A percentile compares a stretch with the other conserved stretches of the same genome.
Evolutionary conservation across 2,113 vertebrate genomes (phyloP).

Genomic region (Podarcis muralis): DNA sequence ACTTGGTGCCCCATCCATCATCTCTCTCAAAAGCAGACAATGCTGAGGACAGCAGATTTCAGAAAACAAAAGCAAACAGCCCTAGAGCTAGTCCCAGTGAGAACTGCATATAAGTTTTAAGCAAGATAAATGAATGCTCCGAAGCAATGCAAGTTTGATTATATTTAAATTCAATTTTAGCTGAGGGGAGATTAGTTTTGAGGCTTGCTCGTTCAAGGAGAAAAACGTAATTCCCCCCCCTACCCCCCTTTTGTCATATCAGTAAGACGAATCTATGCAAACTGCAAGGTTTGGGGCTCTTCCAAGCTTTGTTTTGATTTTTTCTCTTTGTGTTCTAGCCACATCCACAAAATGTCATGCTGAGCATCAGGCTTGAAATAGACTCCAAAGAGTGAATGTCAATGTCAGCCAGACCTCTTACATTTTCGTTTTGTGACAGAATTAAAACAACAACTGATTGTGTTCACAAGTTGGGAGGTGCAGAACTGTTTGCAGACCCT

Average conservation of each 20-base stretch:
- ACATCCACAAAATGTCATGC: not conserved
- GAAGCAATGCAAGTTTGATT: constrained; percentile 44
- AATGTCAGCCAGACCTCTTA: not conserved
- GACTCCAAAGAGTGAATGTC: not conserved
- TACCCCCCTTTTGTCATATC: not conserved
- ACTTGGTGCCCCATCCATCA: not conserved
- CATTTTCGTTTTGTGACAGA: not conserved
- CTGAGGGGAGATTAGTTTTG: constrained; percentile 59
- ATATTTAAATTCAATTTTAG: constrained; percentile 53
- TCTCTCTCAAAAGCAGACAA: not conserved
- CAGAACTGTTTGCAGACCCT: not conserved
- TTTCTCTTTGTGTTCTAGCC: not conserved
- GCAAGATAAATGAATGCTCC: constrained; percentile 50
- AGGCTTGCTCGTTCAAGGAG: constrained; percentile 2
- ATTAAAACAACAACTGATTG: not conserved
- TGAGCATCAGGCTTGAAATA: not conserved
- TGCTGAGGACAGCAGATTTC: constrained; percentile 11
- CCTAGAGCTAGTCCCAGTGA: not conserved
- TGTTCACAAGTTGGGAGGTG: not conserved
- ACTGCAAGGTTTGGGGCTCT: not conserved
- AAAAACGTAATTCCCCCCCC: constrained; percentile 36
- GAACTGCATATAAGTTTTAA: constrained; percentile 45
- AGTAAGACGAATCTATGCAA: constrained; percentile 11
- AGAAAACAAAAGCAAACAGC: constrained; percentile 33
- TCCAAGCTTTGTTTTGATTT: not conserved